Conservation (phyloP, 2,888 invertebrate genomes). For the Pammene fasciana region DNA sequence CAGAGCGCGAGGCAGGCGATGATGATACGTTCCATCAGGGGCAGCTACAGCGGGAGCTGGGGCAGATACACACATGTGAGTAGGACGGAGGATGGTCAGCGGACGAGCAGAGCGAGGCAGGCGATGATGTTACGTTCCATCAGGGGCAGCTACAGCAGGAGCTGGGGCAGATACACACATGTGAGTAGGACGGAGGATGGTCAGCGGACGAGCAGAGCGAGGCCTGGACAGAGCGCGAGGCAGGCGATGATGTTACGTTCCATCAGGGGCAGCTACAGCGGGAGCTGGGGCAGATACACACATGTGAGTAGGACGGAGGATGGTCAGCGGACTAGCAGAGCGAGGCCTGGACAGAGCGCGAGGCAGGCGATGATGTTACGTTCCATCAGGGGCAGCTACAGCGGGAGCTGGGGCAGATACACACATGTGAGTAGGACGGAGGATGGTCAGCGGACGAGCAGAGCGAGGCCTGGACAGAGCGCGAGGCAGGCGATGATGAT, state of each 20-base stretch:
- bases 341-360: constrained; percentile 90
- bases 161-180: constrained; percentile 93
- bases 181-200: constrained; percentile 91
- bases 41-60: constrained; percentile 90
- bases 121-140: constrained; percentile 92
- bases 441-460: constrained; percentile 91
- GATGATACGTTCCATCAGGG: constrained; percentile 91
- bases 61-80: constrained; percentile 93
- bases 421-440: constrained; percentile 92
- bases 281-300: constrained; percentile 93
- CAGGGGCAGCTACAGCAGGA: constrained; percentile 90
- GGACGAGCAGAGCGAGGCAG: constrained; percentile 93
- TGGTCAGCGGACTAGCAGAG: constrained; percentile 86
- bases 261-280: constrained; percentile 90
- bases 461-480: constrained; percentile 90
- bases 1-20: constrained; percentile 94
- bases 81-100: constrained; percentile 87
- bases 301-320: constrained; percentile 84
- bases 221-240: constrained; percentile 91
- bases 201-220: constrained; percentile 94
- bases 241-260: constrained; percentile 92
- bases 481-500: constrained; percentile 93
- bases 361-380: constrained; percentile 92
- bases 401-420: constrained; percentile 91
- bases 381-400: constrained; percentile 91